Evolutionary conservation across 2,113 vertebrate genomes (phyloP), one percentile per base, ranked within the genome.

Genomic region (Paedocypris sp.): DNA sequence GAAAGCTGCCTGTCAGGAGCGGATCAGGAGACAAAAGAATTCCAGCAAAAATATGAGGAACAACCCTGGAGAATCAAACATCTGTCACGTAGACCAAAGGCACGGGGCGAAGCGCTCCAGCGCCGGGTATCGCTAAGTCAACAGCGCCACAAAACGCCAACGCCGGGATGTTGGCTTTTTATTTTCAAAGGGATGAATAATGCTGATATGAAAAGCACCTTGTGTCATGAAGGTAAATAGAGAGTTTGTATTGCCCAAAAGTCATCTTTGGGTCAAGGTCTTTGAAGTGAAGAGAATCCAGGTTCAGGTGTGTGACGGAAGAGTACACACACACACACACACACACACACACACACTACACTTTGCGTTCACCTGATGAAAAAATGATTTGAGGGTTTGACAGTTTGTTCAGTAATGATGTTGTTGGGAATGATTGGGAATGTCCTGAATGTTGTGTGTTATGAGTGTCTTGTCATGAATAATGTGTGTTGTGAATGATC

Each of bases 61-160:
- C 39, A 28, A 57, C 77, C 77, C 57, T 38, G 20, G 51, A 67
- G 65, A 51, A 75, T 68, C 73, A 57, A 64, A 70, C 76, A 75
- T 82, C 82, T 80, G 70, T 83, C 87, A 86, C 60, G 75, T 80
- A 70, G 76, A 2, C 46, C 1, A 42, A 81, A 74, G 75, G 52
- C 54, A 73, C 77, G 64, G 49, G 79, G 70, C 73, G 77, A 68
- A 77, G 86, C 83, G 71, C 74, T 79, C 75, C 75, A 75, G 77
- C 69, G 60, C 78, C 66, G 22, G 77, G 66, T 78, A 82, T 83
- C 79, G 4, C 82, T 85, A 83, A 88, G 90, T 87, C 88, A 91
- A 90, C 64, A 80, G 32, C 60, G 11, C 50, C 45, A 73, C 66
- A 78, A 84, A 75, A 87, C 77, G 51, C 70, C 70, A 73, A 65